These are phyloP conservation scores for Torymus texanus DNA, from an alignment of 2,888 invertebrate species.

Conservation along the genomic window DNA sequence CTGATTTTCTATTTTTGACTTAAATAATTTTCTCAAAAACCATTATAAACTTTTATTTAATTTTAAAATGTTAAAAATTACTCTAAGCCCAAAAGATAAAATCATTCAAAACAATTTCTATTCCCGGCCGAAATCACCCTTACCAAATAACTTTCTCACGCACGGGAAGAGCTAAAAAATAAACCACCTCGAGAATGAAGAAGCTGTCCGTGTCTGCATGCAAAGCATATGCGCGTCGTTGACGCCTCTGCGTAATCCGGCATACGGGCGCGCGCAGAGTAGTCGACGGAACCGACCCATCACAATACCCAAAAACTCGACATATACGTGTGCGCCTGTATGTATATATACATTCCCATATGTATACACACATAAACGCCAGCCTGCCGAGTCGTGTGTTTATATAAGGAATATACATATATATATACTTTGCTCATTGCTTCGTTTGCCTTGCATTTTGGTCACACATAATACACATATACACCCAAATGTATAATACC, in stretches of 20 bases:
- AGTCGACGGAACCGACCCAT: too few relatives aligned
- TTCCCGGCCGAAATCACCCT: too few relatives aligned
- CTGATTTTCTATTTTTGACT: not conserved
- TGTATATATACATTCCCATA: too few relatives aligned
- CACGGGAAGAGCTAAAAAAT: too few relatives aligned
- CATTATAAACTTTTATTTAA: not conserved
- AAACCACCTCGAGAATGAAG: not conserved
- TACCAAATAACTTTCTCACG: too few relatives aligned
- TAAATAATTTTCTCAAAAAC: not conserved
- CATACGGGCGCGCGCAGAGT: too few relatives aligned
- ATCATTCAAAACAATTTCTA: too few relatives aligned
- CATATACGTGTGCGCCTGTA: too few relatives aligned
- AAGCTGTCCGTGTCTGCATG: slow-evolving; percentile 40
- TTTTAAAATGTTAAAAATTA: not conserved
- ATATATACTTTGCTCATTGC: slow-evolving; percentile 26
- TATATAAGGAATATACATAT: not conserved
- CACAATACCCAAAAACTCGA: too few relatives aligned
- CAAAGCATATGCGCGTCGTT: not conserved
- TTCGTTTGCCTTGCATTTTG: slow-evolving; percentile 29
- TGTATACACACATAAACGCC: too few relatives aligned
- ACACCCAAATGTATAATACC: not conserved
- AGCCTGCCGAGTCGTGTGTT: not conserved
- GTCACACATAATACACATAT: slow-evolving; percentile 8
- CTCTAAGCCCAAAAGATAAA: too few relatives aligned
- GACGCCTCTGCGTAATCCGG: too few relatives aligned